phyloP scores from a whole-genome alignment of 2,797 vertebrate genomes.

The Centroberyx gerrardi region DNA sequence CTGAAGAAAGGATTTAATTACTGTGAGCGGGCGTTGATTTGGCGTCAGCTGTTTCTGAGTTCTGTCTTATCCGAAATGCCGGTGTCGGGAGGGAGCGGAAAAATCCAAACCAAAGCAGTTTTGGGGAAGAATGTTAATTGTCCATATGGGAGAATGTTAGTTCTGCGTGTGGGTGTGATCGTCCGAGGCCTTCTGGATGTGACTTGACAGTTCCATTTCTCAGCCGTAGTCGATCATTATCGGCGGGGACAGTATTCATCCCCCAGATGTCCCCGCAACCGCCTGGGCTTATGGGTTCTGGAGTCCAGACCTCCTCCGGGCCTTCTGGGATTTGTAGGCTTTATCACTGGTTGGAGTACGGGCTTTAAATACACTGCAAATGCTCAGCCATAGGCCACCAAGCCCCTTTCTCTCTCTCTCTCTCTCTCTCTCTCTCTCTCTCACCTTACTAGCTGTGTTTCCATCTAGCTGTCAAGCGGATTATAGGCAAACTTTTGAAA shows the following conservation, averaged over 20 bases:
- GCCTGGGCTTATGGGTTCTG: neutral
- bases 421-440: neutral
- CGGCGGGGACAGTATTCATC: slow-evolving; percentile 6
- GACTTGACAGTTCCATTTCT: slow-evolving; percentile 36
- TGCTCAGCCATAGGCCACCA: neutral
- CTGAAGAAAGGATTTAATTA: slow-evolving; percentile 79
- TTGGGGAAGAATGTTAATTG: slow-evolving; percentile 56
- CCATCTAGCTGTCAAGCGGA: too few species aligned
- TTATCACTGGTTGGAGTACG: slow-evolving; percentile 18
- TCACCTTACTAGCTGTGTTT: neutral
- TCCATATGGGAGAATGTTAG: slow-evolving; percentile 54
- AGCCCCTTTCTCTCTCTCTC: slow-evolving; percentile 7
- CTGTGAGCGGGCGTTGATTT: slow-evolving; percentile 65
- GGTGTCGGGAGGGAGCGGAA: slow-evolving; percentile 54
- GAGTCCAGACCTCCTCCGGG: slow-evolving; percentile 5
- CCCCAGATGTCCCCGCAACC: neutral
- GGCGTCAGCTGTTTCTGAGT: slow-evolving; percentile 76
- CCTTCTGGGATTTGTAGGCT: slow-evolving; percentile 46
- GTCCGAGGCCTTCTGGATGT: slow-evolving; percentile 42
- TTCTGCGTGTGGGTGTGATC: slow-evolving; percentile 31
- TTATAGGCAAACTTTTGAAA: too few species aligned
- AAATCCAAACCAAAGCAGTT: slow-evolving; percentile 66
- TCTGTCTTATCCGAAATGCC: slow-evolving; percentile 50
- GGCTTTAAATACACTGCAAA: neutral
- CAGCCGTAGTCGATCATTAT: slow-evolving; percentile 6